Base-by-base conservation (phyloP, 2,113 vertebrate genomes). In the Coracopsis vasa region DNA sequence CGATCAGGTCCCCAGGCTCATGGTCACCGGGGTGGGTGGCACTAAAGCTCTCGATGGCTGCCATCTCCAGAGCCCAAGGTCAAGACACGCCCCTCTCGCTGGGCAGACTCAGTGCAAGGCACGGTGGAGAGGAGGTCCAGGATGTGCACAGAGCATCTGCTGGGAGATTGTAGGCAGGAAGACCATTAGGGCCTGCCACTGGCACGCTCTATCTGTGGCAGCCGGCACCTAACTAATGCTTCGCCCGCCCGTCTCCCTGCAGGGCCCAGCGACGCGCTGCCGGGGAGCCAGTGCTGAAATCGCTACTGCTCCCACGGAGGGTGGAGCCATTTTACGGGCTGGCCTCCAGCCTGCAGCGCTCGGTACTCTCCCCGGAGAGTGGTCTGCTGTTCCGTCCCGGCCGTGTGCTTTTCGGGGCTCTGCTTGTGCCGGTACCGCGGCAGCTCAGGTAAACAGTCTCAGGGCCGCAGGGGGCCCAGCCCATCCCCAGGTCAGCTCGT, bases 1-100 rank as follows among this genome's bases (percentile, higher is more conserved):
- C 99, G 24, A 99, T 99, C 92, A 99, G 98, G 97, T 99, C 99
- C 89, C 99, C 99, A 4, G 98, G 99, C 86, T 98, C 91, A 37
- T 99, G 99, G 89, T 98, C 95, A 23, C 95, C 96, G 23, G 96
- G 92, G 81, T 94, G 90, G 42, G 93, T 90, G 91, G 96, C 75
- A 62, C 92, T 94, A 96, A 98, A 97, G 44, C 94, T 88, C 80
- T 97, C 94, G 86, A 93, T 96, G 67, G 98, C 98, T 70, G 98
- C 98, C 99, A 99, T 99, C 98, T 98, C 93, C 7, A 93, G 67
- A 3, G 44, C 2, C 4, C 0, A n/a, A 29, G 10, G 27, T 86
- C 64, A 77, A 61, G 42, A 45, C 16, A 6, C 9, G 50, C 13
- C 19, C 7, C 15, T 48, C 28, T 7, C 3, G 31, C 48, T 3